phyloP scores from a whole-genome alignment of 2,113 vertebrate species.

The Hemibagrus wyckioides region DNA sequence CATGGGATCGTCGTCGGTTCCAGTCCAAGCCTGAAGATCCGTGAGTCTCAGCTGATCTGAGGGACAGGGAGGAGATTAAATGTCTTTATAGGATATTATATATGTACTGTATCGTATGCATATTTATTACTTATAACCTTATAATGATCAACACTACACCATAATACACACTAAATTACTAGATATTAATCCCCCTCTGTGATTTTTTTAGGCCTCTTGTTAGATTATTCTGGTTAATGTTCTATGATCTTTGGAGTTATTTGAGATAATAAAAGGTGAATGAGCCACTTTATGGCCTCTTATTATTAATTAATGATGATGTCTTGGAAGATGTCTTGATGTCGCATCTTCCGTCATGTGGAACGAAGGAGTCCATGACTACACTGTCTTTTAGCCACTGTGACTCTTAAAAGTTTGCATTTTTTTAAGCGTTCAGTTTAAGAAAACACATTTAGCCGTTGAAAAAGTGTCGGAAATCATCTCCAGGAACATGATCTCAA shows the following conservation, averaged over 20 bases:
- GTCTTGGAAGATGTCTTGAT: too few species aligned
- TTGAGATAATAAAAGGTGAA: conserved; percentile 66
- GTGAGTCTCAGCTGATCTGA: conserved; percentile 59
- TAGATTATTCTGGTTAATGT: neutral
- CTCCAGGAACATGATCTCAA: neutral
- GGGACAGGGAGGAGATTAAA: neutral
- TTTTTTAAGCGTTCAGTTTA: neutral
- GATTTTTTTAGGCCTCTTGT: neutral
- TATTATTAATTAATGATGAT: conserved; percentile 50
- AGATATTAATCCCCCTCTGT: too few species aligned
- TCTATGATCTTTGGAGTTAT: conserved; percentile 48
- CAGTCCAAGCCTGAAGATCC: neutral
- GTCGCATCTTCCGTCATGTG: neutral
- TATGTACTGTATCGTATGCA: neutral
- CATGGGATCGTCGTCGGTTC: conserved; percentile 18
- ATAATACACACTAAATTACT: neutral
- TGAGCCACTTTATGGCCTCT: conserved; percentile 41
- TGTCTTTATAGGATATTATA: neutral
- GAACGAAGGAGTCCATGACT: neutral
- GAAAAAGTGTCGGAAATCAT: neutral
- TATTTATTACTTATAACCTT: neutral
- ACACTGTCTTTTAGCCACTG: neutral
- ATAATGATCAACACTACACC: neutral
- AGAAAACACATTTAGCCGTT: neutral
- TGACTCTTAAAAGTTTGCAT: neutral